These are phyloP conservation scores for Oophaga sylvatica DNA, from an alignment of 2,797 vertebrate species.

Conservation along the genomic window DNA sequence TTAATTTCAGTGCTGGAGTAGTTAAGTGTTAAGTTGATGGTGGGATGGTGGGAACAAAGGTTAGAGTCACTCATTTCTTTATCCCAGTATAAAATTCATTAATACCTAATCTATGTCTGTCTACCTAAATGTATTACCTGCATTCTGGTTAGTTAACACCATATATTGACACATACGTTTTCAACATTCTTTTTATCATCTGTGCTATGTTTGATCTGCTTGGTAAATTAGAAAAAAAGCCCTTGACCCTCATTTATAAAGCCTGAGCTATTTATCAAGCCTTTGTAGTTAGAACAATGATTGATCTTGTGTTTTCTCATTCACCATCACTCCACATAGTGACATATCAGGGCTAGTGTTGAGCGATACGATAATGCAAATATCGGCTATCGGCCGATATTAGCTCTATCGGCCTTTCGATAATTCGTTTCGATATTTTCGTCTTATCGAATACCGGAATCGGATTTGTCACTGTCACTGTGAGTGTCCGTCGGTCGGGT, in stretches of 20 bases:
- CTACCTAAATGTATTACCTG: not conserved
- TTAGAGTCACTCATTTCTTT: not conserved
- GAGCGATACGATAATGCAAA: no score
- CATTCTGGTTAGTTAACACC: not conserved
- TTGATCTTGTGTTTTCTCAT: constrained; percentile 38
- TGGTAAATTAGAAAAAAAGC: constrained; percentile 28
- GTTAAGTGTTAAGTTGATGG: no score
- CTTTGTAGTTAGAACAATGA: constrained; percentile 33
- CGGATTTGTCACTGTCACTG: no score
- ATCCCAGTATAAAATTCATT: not conserved
- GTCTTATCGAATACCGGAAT: no score
- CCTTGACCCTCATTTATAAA: constrained; percentile 41
- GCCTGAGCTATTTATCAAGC: constrained; percentile 27
- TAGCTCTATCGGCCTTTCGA: no score
- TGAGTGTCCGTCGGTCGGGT: no score
- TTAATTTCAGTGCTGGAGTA: no score
- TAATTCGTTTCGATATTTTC: no score
- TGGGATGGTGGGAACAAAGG: no score
- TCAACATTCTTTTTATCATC: not conserved
- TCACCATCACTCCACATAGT: not conserved
- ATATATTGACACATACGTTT: not conserved
- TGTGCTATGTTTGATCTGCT: constrained; percentile 22
- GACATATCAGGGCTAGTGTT: constrained; percentile 14
- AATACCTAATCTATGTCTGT: not conserved
- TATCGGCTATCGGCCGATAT: no score